Evolutionary conservation across 2,888 invertebrate species (phyloP), one percentile per base, ranked within the genome.

Genomic region (Polyommatus icarus): DNA sequence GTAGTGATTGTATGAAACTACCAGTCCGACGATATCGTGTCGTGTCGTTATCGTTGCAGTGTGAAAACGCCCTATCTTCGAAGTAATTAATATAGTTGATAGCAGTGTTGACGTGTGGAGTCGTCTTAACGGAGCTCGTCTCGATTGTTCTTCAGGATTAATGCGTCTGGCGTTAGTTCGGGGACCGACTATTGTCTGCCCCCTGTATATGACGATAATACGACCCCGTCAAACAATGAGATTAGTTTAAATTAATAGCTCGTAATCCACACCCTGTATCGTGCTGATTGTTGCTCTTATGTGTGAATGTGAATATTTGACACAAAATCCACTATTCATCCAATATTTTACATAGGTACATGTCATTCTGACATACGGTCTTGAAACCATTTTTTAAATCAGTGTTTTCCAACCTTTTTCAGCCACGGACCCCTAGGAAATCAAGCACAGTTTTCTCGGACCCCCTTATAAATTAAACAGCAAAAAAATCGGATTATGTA

Each of bases 101-200:
- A 67, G 67, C 20, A 18, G 67, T 32, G 32, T 32, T 67, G 54
- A 15, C 54, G 71, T 77, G 71, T 54, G 54, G 71, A 77, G 50
- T 50, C 36, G 77, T 29, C 71, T 77, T 77, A 77, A 77, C 71
- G 71, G 50, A 72, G 77, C 71, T 86, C 84, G 84, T 86, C 88
- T 84, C 89, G 88, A 90, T 90, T 89, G 88, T 90, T 85, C 85
- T 86, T 82, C 85, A 85, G 87, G 89, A 89, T 89, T 89, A 89
- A 91, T 89, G 83, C 89, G 83, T 85, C 82, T 83, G 82, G 83
- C 85, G 84, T 85, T 85, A 85, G 85, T 84, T 83, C 83, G 82
- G 79, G 80, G 81, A 82, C 8, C 15, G 67, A 82, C 84, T 81
- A 87, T 88, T 85, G 84, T 84, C 82, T 83, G 79, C 8, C 40